Conservation (phyloP, 2,888 invertebrate genomes). For the Mesochorus sp. region DNA sequence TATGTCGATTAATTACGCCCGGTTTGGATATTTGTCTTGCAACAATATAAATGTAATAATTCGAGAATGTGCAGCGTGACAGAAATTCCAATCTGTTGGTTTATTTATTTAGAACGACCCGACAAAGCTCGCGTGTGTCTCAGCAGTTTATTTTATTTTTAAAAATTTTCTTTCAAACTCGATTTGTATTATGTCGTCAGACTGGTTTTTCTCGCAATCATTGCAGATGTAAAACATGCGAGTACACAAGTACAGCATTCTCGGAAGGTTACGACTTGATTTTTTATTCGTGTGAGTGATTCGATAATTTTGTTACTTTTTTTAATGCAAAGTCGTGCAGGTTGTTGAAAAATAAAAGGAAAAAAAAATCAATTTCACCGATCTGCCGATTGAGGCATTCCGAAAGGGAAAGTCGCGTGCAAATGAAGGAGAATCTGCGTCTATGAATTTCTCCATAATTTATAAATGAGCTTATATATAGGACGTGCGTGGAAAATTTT, state of each 20-base stretch:
- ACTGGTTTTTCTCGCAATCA: slow-evolving; percentile 38
- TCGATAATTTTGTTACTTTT: neutral
- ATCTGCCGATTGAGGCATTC: no score
- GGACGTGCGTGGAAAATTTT: no score
- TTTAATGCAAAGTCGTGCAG: neutral
- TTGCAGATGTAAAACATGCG: slow-evolving; percentile 27
- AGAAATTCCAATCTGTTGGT: neutral
- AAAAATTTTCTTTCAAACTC: slow-evolving; percentile 18
- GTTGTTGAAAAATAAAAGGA: neutral
- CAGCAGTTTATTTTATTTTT: slow-evolving; percentile 21
- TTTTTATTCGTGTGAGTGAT: slow-evolving; percentile 2
- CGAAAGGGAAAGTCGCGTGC: no score
- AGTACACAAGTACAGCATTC: slow-evolving; percentile 25
- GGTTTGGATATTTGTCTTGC: neutral
- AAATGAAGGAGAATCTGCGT: no score
- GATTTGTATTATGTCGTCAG: slow-evolving; percentile 20
- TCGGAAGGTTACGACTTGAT: neutral
- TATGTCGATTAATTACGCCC: neutral
- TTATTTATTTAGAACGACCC: slow-evolving; percentile 7
- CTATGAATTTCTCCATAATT: no score
- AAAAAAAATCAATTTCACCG: no score
- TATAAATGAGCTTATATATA: no score
- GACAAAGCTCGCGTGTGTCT: slow-evolving; percentile 17
- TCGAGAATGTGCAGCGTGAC: slow-evolving; percentile 18
- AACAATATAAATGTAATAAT: no score